Evolutionary conservation across 2,888 invertebrate genomes (phyloP).

Genomic region (Callinectes sapidus): DNA sequence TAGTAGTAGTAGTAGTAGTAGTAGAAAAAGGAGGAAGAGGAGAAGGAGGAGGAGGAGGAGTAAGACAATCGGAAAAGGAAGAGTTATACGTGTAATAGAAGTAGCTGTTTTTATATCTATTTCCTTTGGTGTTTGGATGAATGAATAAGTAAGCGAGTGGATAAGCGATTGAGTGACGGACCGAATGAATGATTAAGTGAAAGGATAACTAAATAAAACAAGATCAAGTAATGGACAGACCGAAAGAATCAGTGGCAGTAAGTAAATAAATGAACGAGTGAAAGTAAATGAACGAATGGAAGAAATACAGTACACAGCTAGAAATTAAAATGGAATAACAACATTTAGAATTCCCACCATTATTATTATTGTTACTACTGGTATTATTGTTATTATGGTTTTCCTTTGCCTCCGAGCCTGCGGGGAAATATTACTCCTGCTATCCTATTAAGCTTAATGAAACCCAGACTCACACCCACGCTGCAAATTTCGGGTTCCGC

Average conservation of each 20-base stretch:
- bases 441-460: slow-evolving; percentile 30
- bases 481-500: neutral
- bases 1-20: no score
- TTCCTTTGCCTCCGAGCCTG: neutral
- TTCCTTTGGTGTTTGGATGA: neutral
- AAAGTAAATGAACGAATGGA: neutral
- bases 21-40: no score
- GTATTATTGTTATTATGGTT: neutral
- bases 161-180: neutral
- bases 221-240: neutral
- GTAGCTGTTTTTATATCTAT: neutral
- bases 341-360: neutral
- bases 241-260: neutral
- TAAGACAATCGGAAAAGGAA: neutral
- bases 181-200: neutral
- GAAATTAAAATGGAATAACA: neutral
- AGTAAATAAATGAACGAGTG: no score
- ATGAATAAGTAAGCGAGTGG: neutral
- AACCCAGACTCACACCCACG: slow-evolving; percentile 3
- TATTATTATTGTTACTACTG: neutral
- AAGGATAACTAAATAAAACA: neutral
- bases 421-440: slow-evolving; percentile 8
- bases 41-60: no score
- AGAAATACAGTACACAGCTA: neutral
- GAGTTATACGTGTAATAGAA: neutral